Base-by-base conservation (phyloP, 2,888 invertebrate species). In the Empis stercorea region DNA sequence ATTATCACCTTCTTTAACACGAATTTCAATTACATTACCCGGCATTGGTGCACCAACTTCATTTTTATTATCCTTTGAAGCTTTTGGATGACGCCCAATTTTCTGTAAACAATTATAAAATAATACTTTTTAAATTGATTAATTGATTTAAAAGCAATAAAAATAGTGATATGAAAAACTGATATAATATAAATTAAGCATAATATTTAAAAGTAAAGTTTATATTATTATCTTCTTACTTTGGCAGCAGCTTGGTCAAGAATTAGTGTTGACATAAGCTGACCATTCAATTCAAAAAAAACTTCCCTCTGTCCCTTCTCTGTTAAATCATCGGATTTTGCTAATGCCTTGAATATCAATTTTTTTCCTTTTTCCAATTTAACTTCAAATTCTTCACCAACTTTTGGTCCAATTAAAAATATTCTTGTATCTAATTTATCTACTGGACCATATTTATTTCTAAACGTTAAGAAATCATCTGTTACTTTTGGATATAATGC, bases 41-140 rank as follows among this genome's bases (percentile, higher is more conserved):
- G 94, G 94, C 95, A 96, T 96, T 0, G 96, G 95, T 0, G 95
- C 91, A 27, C 96, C 96, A 4, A 96, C 82, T 63, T 92, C 87
- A 55, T 80, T 84, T 62, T 83, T 84, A 55, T 87, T 80, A 10
- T 81, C 79, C 63, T 91, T 91, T 50, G 82, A 74, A 0, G 92
- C 95, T 66, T 94, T 95, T 0, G 95, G 94, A 65, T 93, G 93
- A 52, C 91, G 79, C 61, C 86, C 23, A 3, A 45, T 11, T 27
- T 4, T 27, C 23, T 27, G 9, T 7, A 27, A n/a, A n/a, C n/a
- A n/a, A n/a, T n/a, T n/a, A n/a, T n/a, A n/a, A n/a, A n/a, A n/a
- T n/a, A n/a, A n/a, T n/a, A n/a, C n/a, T n/a, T n/a, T n/a, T n/a
- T n/a, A n/a, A n/a, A n/a, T n/a, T n/a, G n/a, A n/a, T n/a, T n/a